A percentile compares a stretch with the other conserved stretches of the same genome.
Evolutionary conservation across 2,113 vertebrate genomes (phyloP).

Genomic region (Aldabrachelys gigantea): DNA sequence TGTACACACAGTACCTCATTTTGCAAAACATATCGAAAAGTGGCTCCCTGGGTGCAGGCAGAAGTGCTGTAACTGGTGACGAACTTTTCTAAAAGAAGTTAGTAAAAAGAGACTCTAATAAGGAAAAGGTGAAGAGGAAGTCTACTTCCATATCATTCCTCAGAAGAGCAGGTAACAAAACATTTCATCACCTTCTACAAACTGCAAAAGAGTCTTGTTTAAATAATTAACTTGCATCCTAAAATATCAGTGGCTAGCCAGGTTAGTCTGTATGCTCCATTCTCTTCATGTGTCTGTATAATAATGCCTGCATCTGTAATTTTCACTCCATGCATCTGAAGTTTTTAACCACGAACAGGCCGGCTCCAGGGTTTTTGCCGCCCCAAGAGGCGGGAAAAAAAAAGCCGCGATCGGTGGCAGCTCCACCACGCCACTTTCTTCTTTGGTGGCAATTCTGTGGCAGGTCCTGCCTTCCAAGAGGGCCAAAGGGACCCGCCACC

Average conservation of each 20-base stretch:
- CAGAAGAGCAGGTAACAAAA: neutral
- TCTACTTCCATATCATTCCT: neutral
- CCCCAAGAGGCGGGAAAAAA: no score
- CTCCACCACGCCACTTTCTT: no score
- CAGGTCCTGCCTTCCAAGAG: no score
- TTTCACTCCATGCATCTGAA: no score
- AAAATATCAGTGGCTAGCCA: neutral
- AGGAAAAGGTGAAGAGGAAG: neutral
- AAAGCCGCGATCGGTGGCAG: no score
- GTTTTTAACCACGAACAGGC: no score
- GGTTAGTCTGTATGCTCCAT: no score
- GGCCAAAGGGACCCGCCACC: no score
- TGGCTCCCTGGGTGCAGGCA: neutral
- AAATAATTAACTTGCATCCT: neutral
- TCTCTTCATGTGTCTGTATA: no score
- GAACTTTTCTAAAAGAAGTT: neutral
- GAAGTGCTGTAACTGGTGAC: neutral
- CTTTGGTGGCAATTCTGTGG: no score
- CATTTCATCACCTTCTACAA: neutral
- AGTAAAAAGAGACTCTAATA: neutral
- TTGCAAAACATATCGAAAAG: fast-evolving
- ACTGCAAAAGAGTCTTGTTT: neutral
- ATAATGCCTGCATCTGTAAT: no score
- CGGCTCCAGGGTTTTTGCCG: no score
- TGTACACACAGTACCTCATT: neutral